These are phyloP conservation scores for Nymphicus hollandicus DNA, from an alignment of 2,113 vertebrate genomes.

Conservation along the genomic window DNA sequence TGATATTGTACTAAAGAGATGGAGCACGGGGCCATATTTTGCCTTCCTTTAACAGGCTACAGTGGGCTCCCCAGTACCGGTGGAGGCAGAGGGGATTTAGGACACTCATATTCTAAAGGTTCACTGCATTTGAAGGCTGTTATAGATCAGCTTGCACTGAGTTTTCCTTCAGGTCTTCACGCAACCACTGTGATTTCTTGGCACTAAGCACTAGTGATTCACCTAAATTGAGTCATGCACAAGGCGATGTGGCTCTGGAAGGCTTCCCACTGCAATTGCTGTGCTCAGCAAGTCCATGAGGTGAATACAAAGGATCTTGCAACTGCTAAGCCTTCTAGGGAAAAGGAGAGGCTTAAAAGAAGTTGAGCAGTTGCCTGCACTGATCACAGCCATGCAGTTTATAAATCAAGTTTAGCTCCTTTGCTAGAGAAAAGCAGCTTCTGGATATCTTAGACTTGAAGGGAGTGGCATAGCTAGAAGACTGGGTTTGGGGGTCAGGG, in stretches of 20 bases:
- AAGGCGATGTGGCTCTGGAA: not conserved
- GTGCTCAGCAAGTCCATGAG: not conserved
- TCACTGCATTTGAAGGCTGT: not conserved
- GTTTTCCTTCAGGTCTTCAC: not conserved
- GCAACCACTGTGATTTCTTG: conserved; percentile 24
- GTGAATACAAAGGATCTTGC: not conserved
- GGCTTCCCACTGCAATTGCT: not conserved
- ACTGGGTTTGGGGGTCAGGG: not conserved
- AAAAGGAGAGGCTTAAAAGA: not conserved
- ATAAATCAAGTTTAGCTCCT: not conserved
- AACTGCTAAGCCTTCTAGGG: conserved; percentile 9
- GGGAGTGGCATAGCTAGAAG: not conserved
- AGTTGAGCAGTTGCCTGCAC: not conserved
- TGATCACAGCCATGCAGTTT: not conserved
- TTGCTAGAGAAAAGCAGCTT: not conserved
- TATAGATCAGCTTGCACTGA: not conserved
- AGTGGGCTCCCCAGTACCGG: rapidly evolving
- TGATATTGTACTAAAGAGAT: not conserved
- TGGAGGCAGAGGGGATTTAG: not conserved
- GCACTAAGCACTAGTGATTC: not conserved
- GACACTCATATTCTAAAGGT: not conserved
- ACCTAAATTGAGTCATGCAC: conserved; percentile 36
- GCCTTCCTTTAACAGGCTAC: not conserved
- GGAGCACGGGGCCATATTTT: not conserved
- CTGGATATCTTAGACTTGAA: not conserved